These are phyloP conservation scores for Oenanthe melanoleuca DNA, from an alignment of 2,113 vertebrate species.

Conservation along the genomic window DNA sequence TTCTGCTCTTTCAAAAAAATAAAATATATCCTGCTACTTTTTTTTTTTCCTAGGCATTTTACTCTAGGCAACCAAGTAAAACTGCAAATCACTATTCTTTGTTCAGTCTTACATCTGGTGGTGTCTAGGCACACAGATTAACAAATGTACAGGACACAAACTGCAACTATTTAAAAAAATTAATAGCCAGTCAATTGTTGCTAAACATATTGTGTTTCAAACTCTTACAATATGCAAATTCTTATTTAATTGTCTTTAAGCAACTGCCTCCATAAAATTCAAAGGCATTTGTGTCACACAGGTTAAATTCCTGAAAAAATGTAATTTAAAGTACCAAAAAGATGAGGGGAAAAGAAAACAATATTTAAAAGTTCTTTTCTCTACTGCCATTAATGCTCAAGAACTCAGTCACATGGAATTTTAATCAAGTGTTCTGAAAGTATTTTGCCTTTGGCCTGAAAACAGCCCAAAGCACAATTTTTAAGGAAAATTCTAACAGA, in stretches of 20 bases:
- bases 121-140: background rate
- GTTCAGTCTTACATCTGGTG: background rate
- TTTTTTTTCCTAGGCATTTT: background rate
- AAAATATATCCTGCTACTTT: background rate
- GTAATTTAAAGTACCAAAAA: background rate
- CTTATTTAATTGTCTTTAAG: background rate
- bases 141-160: background rate
- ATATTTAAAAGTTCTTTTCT: background rate
- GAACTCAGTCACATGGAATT: background rate
- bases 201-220: background rate
- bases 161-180: background rate
- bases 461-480: background rate
- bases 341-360: rapidly evolving
- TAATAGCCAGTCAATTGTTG: background rate
- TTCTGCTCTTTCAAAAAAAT: background rate
- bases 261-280: background rate
- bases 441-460: conserved; percentile 57
- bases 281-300: background rate
- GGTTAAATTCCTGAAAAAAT: background rate
- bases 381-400: background rate
- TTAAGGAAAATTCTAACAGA: background rate
- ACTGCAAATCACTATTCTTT: background rate
- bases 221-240: background rate
- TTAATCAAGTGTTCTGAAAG: conserved; percentile 46
- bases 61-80: background rate